These are phyloP conservation scores for Bugula neritina DNA, from an alignment of 2,888 invertebrate genomes.

Conservation along the genomic window DNA sequence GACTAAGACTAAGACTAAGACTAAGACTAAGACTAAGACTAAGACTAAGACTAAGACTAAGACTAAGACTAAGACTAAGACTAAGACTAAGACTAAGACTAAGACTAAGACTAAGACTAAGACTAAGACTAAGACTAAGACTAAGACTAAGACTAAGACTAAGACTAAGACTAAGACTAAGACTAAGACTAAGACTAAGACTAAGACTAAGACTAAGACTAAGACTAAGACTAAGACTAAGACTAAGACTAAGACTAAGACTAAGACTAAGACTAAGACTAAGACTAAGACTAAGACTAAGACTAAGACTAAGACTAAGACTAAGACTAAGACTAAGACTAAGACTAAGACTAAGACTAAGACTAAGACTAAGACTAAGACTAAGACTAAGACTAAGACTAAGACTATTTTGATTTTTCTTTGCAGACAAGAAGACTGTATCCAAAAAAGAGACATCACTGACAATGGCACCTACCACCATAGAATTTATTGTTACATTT, in stretches of 20 bases:
- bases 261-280: background rate
- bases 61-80: background rate
- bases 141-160: background rate
- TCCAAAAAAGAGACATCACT: too few relatives aligned
- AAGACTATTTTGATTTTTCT: too few relatives aligned
- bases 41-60: background rate
- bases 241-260: background rate
- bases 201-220: background rate
- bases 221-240: background rate
- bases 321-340: background rate
- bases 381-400: background rate
- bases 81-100: background rate
- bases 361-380: background rate
- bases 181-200: background rate
- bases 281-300: background rate
- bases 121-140: background rate
- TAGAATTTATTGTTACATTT: too few relatives aligned
- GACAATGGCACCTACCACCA: too few relatives aligned
- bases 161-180: background rate
- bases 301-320: background rate
- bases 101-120: background rate
- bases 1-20: constrained; percentile 6
- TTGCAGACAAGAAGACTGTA: too few relatives aligned
- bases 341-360: background rate
- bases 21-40: constrained; percentile 6